These are phyloP conservation scores for Danio kyathit DNA, from an alignment of 2,797 vertebrate species.

Conservation along the genomic window DNA sequence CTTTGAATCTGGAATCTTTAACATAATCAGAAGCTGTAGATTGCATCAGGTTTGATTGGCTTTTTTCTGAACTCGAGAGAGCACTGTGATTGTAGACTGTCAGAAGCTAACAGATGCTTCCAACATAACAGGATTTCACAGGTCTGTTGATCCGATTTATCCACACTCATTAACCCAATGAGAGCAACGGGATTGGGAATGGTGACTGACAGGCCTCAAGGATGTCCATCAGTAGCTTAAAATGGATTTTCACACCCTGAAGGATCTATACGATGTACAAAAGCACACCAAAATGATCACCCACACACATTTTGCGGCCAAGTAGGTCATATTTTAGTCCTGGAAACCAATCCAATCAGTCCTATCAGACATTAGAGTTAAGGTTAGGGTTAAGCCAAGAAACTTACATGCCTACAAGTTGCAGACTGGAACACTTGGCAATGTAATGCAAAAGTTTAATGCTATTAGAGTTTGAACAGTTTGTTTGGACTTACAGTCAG, in stretches of 20 bases:
- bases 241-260: conserved; percentile 14
- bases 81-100: conserved; percentile 34
- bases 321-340: not conserved
- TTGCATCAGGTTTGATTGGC: not conserved
- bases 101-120: conserved; percentile 63
- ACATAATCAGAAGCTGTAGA: not conserved
- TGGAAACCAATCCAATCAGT: not conserved
- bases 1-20: too few species aligned
- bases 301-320: not conserved
- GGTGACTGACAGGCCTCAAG: conserved; percentile 1
- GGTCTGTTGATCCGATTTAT: conserved; percentile 68
- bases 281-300: not conserved
- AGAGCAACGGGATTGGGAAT: not conserved
- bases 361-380: not conserved
- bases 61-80: conserved; percentile 1
- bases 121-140: conserved; percentile 70
- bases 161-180: conserved; percentile 56
- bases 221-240: not conserved
- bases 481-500: not conserved
- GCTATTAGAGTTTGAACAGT: not conserved
- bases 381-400: not conserved
- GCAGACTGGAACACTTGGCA: not conserved
- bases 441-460: not conserved
- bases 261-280: not conserved
- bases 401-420: not conserved